A percentile compares a stretch with the other conserved stretches of the same genome.
These are phyloP conservation scores for Hippolais icterina DNA, from an alignment of 2,113 vertebrate species.

Conservation along the genomic window DNA sequence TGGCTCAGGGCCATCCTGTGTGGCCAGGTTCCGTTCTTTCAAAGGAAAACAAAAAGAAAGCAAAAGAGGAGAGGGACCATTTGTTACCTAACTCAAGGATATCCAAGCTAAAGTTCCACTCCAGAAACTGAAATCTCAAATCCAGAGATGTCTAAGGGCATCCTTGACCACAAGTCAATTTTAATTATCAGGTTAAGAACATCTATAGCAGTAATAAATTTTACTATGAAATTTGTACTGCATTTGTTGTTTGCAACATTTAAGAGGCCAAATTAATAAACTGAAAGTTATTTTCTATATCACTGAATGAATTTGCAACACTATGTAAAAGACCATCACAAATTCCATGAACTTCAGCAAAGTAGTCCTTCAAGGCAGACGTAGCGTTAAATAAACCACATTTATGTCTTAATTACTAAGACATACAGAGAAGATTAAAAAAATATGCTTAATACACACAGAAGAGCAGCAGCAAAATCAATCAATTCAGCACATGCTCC, in stretches of 20 bases:
- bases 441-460: not conserved
- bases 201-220: not conserved
- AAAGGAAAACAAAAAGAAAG: not conserved
- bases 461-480: constrained; percentile 36
- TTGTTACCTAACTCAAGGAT: not conserved
- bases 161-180: not conserved
- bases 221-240: not conserved
- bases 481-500: not conserved
- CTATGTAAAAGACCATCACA: not conserved
- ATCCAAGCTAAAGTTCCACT: not conserved
- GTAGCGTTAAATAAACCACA: not conserved
- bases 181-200: not conserved
- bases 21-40: not conserved
- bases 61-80: not conserved
- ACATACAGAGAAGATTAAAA: not conserved
- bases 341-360: not conserved
- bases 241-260: not conserved
- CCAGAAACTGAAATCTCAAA: not conserved
- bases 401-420: not conserved
- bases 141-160: not conserved
- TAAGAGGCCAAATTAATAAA: not conserved
- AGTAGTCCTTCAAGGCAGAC: not conserved
- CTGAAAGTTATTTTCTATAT: not conserved
- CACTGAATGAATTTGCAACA: not conserved
- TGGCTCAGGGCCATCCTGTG: not conserved